Conservation (phyloP, 1,140 invertebrate species). For the Pseudomyrmex concolor region DNA sequence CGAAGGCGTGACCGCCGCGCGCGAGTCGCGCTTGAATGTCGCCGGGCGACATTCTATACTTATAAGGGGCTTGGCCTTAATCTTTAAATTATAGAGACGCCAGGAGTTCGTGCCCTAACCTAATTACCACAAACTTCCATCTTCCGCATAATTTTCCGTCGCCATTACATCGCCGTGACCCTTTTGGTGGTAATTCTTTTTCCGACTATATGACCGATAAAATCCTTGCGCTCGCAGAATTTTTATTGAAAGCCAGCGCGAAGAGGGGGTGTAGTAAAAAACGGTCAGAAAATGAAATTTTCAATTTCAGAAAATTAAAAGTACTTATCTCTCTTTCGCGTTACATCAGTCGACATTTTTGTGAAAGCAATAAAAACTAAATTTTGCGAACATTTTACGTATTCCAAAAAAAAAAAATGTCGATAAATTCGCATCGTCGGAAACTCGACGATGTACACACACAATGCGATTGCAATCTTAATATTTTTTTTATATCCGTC, state of each 20-base stretch:
- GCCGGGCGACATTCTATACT: not conserved
- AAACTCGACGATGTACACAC: not conserved
- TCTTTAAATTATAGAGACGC: conserved; percentile 46
- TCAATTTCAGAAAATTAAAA: conserved; percentile 10
- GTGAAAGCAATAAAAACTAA: not conserved
- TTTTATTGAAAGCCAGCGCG: conserved; percentile 1
- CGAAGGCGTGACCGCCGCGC: conserved; percentile 6
- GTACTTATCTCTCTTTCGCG: not conserved
- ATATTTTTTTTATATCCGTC: not conserved
- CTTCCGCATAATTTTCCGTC: not conserved
- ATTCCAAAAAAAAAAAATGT: not conserved
- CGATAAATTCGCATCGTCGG: not conserved
- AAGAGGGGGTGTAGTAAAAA: not conserved
- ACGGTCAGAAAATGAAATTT: not conserved
- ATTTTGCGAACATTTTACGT: conserved; percentile 5
- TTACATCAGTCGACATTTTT: not conserved
- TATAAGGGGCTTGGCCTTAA: conserved; percentile 25
- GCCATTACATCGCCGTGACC: not conserved
- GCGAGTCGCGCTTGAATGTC: conserved; percentile 19
- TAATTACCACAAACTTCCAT: conserved; percentile 33
- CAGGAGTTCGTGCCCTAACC: conserved; percentile 20
- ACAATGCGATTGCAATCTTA: not conserved
- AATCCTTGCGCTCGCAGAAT: not conserved
- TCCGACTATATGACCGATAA: not conserved
- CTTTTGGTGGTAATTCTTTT: not conserved